These are phyloP conservation scores for Bedellia somnulentella DNA, from an alignment of 2,888 invertebrate genomes.

Conservation along the genomic window DNA sequence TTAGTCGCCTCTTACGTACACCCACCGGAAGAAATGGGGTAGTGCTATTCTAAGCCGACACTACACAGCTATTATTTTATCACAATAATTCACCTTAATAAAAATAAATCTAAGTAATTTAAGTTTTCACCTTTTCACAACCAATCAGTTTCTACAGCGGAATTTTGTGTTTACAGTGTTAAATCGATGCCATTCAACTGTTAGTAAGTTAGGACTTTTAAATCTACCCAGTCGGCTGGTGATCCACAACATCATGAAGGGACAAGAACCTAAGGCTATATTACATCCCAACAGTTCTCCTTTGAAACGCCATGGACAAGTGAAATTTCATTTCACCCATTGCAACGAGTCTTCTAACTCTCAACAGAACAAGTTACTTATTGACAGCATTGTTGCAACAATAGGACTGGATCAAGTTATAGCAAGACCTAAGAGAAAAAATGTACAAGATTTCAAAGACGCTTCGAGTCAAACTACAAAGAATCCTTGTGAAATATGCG, in stretches of 20 bases:
- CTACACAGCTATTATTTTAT: no score
- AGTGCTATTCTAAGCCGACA: no score
- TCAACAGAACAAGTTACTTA: constrained; percentile 36
- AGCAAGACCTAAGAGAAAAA: constrained; percentile 27
- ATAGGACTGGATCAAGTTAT: constrained; percentile 30
- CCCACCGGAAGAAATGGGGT: no score
- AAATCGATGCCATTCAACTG: constrained; percentile 35
- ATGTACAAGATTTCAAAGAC: constrained; percentile 24
- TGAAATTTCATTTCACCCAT: constrained; percentile 39
- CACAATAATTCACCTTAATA: no score
- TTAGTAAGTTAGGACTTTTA: constrained; percentile 27
- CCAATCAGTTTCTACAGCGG: no score
- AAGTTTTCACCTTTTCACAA: no score
- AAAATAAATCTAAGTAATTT: no score
- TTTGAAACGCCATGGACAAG: constrained; percentile 32
- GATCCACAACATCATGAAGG: constrained; percentile 23
- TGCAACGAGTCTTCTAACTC: constrained; percentile 15
- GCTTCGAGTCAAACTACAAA: constrained; percentile 38
- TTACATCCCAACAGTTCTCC: constrained; percentile 38
- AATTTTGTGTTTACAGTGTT: constrained; percentile 29
- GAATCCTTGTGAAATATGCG: constrained; percentile 39
- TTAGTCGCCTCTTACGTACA: no score
- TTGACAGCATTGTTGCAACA: constrained; percentile 34
- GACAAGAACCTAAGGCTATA: constrained; percentile 22
- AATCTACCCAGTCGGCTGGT: constrained; percentile 31